Conservation (phyloP, 2,888 invertebrate species). For the Pachydiplax longipennis region DNA sequence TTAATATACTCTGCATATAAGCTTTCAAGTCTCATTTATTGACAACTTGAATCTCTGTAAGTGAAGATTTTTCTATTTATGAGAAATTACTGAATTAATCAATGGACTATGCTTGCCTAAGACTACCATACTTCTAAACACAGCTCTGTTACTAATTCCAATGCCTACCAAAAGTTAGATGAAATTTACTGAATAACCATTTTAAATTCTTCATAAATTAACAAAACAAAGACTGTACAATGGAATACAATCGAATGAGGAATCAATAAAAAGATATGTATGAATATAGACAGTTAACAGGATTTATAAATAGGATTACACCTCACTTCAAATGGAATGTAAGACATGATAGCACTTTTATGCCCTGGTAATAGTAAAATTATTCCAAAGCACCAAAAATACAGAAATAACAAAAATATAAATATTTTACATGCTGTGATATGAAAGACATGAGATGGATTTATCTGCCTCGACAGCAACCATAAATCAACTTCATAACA, state of each 20-base stretch:
- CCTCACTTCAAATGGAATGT: neutral
- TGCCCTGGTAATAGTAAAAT: neutral
- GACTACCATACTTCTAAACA: neutral
- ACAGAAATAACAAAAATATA: neutral
- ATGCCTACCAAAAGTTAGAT: conserved; percentile 17
- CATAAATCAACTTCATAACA: neutral
- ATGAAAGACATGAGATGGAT: neutral
- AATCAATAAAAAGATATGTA: neutral
- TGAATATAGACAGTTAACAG: neutral
- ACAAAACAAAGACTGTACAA: conserved; percentile 6
- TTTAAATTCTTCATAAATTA: conserved; percentile 26
- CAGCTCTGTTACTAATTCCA: neutral
- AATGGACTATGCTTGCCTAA: no score
- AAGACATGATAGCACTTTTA: neutral
- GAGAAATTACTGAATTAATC: no score
- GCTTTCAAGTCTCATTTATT: no score
- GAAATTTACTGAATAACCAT: conserved; percentile 17
- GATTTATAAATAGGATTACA: conserved; percentile 25
- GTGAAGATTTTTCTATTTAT: no score
- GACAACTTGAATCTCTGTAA: no score
- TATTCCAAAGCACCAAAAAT: neutral
- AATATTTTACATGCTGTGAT: neutral
- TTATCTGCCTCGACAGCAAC: neutral
- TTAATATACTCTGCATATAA: no score
- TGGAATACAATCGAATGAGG: neutral